Evolutionary conservation across 1,140 invertebrate genomes (phyloP).

Genomic region (Drosophila mojavensis): DNA sequence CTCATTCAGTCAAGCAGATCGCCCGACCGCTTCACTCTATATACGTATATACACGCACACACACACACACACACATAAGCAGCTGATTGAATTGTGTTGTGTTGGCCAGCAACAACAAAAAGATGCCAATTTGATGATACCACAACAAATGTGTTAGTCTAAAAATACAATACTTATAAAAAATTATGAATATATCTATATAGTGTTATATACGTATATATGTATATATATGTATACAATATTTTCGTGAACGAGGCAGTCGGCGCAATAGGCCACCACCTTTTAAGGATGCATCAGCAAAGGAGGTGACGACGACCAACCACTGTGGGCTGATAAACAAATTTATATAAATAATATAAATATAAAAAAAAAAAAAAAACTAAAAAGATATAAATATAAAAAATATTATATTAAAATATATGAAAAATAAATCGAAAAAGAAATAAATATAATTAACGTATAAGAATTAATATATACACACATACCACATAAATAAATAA

Average conservation of each 20-base stretch:
- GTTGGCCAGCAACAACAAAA: slow-evolving; percentile 76
- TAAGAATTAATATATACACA: too few species aligned
- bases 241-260: slow-evolving; percentile 41
- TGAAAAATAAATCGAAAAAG: neutral
- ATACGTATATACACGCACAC: too few species aligned
- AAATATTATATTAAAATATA: neutral
- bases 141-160: slow-evolving; percentile 78
- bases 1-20: slow-evolving; percentile 60
- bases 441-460: too few species aligned
- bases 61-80: slow-evolving; percentile 27
- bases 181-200: slow-evolving; percentile 54
- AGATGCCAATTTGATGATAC: slow-evolving; percentile 80
- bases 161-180: slow-evolving; percentile 73
- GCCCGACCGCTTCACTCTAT: slow-evolving; percentile 32
- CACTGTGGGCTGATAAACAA: slow-evolving; percentile 13
- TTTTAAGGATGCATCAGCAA: slow-evolving; percentile 75
- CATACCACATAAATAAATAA: neutral
- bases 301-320: slow-evolving; percentile 38
- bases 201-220: slow-evolving; percentile 9
- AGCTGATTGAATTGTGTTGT: slow-evolving; percentile 76
- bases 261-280: slow-evolving; percentile 69
- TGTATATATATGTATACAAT: slow-evolving; percentile 12
- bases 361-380: neutral
- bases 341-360: neutral
- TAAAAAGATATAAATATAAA: neutral